These are phyloP conservation scores for Malurus elegans DNA, from an alignment of 2,113 vertebrate genomes.

Conservation along the genomic window DNA sequence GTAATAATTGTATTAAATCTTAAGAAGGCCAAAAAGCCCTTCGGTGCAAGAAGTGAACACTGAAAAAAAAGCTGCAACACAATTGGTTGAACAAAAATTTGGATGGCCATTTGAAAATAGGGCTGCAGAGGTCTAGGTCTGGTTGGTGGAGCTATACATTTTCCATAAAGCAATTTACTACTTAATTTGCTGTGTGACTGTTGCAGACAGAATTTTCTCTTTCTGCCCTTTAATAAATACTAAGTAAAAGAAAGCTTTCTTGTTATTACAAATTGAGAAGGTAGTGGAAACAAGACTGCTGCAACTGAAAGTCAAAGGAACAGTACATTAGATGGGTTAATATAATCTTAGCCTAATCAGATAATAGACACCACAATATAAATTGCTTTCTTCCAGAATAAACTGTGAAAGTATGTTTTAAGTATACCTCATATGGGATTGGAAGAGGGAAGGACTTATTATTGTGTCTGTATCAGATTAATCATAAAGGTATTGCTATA, in stretches of 20 bases:
- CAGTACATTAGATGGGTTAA: slow-evolving; percentile 4
- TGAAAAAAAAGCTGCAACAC: not conserved
- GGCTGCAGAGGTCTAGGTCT: not conserved
- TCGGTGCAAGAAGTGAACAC: not conserved
- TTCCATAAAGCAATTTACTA: not conserved
- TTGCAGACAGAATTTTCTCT: not conserved
- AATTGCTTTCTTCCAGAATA: slow-evolving; percentile 30
- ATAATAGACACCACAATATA: not conserved
- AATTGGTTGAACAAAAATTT: not conserved
- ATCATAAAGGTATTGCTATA: not conserved
- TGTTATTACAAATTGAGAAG: not conserved
- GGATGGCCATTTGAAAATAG: not conserved
- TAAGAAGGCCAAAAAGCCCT: not conserved
- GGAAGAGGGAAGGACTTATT: not conserved
- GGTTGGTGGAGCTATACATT: not conserved
- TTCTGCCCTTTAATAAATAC: not conserved
- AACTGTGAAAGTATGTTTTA: not conserved
- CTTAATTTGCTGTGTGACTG: not conserved
- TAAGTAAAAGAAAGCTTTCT: not conserved
- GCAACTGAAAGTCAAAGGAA: not conserved
- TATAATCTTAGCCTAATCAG: slow-evolving; percentile 45
- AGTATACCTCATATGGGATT: not conserved
- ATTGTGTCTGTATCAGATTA: not conserved
- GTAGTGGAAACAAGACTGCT: not conserved
- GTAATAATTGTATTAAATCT: not conserved